Percentiles rank a stretch among this genome's conserved stretches.
Conservation (phyloP, 2,113 vertebrate genomes). For the Theristicus caerulescens region DNA sequence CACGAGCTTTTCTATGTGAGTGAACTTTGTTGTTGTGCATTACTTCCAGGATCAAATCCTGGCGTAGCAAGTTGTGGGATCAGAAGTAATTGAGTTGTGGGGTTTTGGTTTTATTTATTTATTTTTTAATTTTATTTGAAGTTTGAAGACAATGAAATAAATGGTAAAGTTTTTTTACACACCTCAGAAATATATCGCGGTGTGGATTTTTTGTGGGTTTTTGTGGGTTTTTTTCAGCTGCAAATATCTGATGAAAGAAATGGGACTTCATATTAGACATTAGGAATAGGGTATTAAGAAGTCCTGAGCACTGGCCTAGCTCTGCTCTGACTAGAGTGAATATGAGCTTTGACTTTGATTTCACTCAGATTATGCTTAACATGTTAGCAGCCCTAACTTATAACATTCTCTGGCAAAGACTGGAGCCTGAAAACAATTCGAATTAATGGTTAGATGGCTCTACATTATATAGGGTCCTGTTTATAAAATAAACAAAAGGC, state of each 20-base stretch:
- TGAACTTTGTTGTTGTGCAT: background rate
- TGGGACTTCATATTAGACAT: background rate
- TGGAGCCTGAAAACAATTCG: background rate
- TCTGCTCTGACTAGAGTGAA: background rate
- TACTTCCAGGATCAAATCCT: background rate
- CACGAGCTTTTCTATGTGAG: background rate
- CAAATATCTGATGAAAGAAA: background rate
- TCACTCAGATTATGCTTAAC: background rate
- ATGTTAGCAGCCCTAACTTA: background rate
- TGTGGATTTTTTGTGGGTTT: background rate
- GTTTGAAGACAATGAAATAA: background rate
- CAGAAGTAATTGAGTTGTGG: background rate
- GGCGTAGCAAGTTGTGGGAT: background rate
- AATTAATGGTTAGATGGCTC: background rate
- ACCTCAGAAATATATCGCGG: background rate
- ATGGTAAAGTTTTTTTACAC: background rate
- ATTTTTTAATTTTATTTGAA: background rate
- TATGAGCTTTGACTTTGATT: background rate
- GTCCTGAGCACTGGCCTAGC: background rate
- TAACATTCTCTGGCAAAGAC: background rate
- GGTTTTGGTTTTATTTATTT: background rate
- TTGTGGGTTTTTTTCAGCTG: background rate
- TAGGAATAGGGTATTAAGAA: background rate
- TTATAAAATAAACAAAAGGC: background rate
- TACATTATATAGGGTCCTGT: background rate